Conservation (phyloP, 1,140 invertebrate genomes). For the Solenopsis invicta region DNA sequence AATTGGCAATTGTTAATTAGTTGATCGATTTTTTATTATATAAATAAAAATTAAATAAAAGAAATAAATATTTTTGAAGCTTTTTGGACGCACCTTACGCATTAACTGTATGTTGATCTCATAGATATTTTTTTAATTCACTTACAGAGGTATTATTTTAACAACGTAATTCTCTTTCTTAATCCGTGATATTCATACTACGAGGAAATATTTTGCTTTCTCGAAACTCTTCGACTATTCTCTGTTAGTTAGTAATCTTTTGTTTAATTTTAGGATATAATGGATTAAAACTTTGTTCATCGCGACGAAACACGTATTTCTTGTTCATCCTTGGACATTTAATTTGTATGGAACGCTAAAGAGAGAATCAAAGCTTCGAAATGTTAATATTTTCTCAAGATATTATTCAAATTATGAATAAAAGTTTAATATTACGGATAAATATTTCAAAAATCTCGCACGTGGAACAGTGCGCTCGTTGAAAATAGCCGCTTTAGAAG, state of each 20-base stretch:
- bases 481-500: not conserved
- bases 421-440: not conserved
- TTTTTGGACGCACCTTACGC: not conserved
- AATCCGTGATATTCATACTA: conserved; percentile 3
- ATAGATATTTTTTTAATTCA: not conserved
- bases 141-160: conserved; percentile 4
- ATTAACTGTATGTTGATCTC: not conserved
- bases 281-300: conserved; percentile 23
- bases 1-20: not conserved
- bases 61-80: not conserved
- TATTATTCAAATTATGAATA: conserved; percentile 31
- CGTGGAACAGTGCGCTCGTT: not conserved
- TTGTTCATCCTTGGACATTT: not conserved
- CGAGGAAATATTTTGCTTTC: not conserved
- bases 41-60: not conserved
- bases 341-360: not conserved
- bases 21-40: not conserved
- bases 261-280: conserved; percentile 38
- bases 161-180: not conserved
- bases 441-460: conserved; percentile 2
- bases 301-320: not conserved
- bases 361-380: conserved; percentile 13
- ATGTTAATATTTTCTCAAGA: conserved; percentile 11
- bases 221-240: not conserved
- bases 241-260: not conserved